These are phyloP conservation scores for Cephus spinipes DNA, from an alignment of 2,888 invertebrate genomes.

Conservation along the genomic window DNA sequence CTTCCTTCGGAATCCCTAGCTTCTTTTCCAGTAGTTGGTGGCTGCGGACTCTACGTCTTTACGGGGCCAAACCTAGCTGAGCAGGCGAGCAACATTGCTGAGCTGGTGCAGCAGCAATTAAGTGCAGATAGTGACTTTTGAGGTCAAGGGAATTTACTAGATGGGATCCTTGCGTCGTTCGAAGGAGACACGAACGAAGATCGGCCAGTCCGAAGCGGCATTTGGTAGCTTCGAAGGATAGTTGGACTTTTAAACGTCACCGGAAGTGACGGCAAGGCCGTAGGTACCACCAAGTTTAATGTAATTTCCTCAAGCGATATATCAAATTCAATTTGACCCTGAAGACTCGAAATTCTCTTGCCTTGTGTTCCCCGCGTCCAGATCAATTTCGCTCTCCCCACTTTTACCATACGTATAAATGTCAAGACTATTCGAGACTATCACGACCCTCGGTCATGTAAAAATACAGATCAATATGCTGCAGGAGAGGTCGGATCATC, in stretches of 20 bases:
- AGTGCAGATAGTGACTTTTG: slow-evolving; percentile 42
- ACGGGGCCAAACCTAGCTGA: not conserved
- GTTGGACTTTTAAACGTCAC: not conserved
- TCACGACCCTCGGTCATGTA: too few relatives aligned
- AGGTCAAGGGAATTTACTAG: slow-evolving; percentile 53
- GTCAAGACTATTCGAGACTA: not conserved
- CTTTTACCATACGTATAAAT: not conserved
- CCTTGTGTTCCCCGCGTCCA: not conserved
- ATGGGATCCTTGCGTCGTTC: not conserved
- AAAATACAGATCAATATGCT: too few relatives aligned
- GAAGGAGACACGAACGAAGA: not conserved
- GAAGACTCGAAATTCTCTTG: not conserved
- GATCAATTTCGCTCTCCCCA: not conserved
- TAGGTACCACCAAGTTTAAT: not conserved
- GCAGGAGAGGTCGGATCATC: not conserved
- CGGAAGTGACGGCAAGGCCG: not conserved
- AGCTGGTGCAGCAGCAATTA: not conserved
- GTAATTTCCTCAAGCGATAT: not conserved
- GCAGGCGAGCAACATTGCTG: not conserved
- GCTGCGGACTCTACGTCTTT: not conserved
- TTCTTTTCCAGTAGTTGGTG: not conserved
- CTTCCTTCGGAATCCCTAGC: not conserved
- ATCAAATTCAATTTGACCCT: not conserved
- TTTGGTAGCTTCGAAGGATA: not conserved
- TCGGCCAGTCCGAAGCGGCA: not conserved